Base-by-base conservation (phyloP, 2,113 vertebrate genomes). In the Lampris megalopsis region DNA sequence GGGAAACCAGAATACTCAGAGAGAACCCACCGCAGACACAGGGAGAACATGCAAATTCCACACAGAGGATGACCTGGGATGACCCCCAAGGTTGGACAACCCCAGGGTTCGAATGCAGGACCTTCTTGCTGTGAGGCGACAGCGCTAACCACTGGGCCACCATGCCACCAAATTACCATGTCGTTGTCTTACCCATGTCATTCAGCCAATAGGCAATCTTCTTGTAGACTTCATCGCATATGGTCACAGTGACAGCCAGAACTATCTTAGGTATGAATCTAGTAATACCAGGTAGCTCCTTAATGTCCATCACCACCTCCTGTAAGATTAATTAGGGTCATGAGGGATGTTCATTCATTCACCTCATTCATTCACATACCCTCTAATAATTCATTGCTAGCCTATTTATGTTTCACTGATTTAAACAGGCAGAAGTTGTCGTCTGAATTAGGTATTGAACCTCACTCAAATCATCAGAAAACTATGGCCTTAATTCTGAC, bases 141-240 rank as follows among this genome's bases (percentile, higher is more conserved):
- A 24, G 24, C 24, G 24, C 24, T 24, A 24, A 24, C 24, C 24
- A 24, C 24, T 24, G 24, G 24, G 24, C 24, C 24, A 24, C 24
- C 24, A 24, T 24, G 24, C 24, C 24, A 24, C 24, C 24, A 24
- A 24, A 24, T 24, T 24, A 24, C 24, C 24, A 24, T 24, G 24
- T 24, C 24, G 24, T 24, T 24, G 24, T 42, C 91, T 56, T 92
- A 98, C 97, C 97, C 97, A 98, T 97, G 88, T 98, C 95, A 1
- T 98, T 99, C 68, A 98, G 95, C 97, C 97, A 99, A 77, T 96
- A 93, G 4, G 97, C 97, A 0, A 99, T 96, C 91, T 97, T 98
- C 94, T 96, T 97, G 91, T 98, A 98, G 75, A 96, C 94, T 83
- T 98, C 97, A 0, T 97, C 96, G 38, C 97, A 97, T 50, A 95